Conservation (phyloP, 2,888 invertebrate species). For the Geotrupes spiniger region DNA sequence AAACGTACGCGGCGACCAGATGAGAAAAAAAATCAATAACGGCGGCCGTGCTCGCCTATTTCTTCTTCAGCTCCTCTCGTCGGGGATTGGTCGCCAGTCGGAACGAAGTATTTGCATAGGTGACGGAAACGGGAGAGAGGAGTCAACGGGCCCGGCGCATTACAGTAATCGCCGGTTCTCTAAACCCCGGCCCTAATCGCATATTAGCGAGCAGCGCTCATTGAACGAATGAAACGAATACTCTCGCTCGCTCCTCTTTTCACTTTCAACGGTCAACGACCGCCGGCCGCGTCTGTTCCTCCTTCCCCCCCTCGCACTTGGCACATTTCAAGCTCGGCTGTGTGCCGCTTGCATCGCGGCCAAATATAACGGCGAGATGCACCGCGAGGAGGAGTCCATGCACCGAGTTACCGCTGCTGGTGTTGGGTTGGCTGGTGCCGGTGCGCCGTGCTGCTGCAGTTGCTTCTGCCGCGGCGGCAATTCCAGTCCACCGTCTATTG, state of each 20-base stretch:
- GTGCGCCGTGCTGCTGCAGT: too few relatives aligned
- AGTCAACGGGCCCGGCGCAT: constrained; percentile 7
- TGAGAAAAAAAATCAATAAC: too few relatives aligned
- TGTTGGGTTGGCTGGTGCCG: too few relatives aligned
- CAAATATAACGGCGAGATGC: constrained; percentile 32
- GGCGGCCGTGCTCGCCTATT: too few relatives aligned
- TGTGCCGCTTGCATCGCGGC: constrained; percentile 27
- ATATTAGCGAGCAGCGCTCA: constrained; percentile 5
- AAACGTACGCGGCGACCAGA: too few relatives aligned
- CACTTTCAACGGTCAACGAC: constrained; percentile 39
- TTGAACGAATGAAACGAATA: constrained; percentile 12
- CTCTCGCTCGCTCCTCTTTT: constrained; percentile 38
- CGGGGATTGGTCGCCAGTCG: neutral
- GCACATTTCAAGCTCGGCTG: constrained; percentile 26
- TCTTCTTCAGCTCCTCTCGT: too few relatives aligned
- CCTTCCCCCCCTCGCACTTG: constrained; percentile 25
- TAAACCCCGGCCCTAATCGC: constrained; percentile 6
- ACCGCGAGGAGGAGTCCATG: constrained; percentile 8
- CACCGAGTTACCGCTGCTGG: neutral
- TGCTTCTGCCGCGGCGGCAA: too few relatives aligned
- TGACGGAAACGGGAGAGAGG: constrained; percentile 6
- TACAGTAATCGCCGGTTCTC: constrained; percentile 5
- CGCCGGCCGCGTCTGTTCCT: constrained; percentile 19
- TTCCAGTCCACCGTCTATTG: too few relatives aligned
- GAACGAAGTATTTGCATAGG: constrained; percentile 3